Conservation (phyloP, 1,140 invertebrate species). For the Ephestia elutella region DNA sequence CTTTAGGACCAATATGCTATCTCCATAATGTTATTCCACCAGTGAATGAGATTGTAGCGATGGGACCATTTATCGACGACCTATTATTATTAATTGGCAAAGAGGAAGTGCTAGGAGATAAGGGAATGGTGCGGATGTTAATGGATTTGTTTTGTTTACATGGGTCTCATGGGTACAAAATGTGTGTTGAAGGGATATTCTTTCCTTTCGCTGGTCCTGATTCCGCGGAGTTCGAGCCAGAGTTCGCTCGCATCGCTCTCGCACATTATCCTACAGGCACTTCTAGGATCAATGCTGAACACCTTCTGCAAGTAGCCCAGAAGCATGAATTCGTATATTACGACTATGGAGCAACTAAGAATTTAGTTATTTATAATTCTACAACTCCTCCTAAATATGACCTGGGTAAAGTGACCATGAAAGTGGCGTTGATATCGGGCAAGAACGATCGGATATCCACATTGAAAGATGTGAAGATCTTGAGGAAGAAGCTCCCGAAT, state of each 20-base stretch:
- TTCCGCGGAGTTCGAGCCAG: constrained; percentile 16
- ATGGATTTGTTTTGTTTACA: constrained; percentile 21
- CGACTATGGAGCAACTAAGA: constrained; percentile 69
- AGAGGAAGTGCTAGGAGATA: constrained; percentile 29
- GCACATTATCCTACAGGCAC: constrained; percentile 27
- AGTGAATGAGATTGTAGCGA: not conserved
- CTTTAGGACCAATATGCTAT: constrained; percentile 77
- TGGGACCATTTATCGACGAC: constrained; percentile 4
- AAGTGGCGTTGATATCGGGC: constrained; percentile 74
- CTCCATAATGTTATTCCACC: constrained; percentile 55
- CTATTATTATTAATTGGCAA: not conserved
- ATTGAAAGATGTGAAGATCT: constrained; percentile 68
- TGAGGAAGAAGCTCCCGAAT: constrained; percentile 64
- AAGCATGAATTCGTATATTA: constrained; percentile 51
- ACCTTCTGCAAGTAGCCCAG: constrained; percentile 73
- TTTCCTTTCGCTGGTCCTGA: constrained; percentile 19
- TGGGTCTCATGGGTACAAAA: constrained; percentile 18
- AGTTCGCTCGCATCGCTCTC: constrained; percentile 13
- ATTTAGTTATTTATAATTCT: constrained; percentile 68
- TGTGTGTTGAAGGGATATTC: constrained; percentile 17
- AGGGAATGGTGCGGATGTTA: constrained; percentile 43
- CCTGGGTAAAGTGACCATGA: constrained; percentile 70
- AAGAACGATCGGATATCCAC: constrained; percentile 75
- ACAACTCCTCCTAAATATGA: constrained; percentile 72
- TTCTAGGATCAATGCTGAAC: constrained; percentile 80